Percentiles rank a stretch among this genome's conserved stretches.
phyloP scores from a whole-genome alignment of 2,888 invertebrate genomes.

The Ectemnius cavifrons region DNA sequence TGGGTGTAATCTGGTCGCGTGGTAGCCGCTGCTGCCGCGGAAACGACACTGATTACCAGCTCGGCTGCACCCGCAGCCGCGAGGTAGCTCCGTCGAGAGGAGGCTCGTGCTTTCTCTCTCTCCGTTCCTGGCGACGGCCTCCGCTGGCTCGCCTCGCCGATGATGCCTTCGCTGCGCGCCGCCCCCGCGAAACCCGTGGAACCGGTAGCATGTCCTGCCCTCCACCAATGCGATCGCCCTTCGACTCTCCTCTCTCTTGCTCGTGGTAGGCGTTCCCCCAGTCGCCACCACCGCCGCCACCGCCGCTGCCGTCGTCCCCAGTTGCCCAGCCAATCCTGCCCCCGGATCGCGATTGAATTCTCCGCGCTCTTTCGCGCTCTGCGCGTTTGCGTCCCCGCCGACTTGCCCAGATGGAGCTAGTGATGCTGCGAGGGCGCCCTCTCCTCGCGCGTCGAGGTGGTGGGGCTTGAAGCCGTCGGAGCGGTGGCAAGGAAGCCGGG shows the following conservation, averaged over 20 bases:
- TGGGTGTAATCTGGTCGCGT: conserved; percentile 66
- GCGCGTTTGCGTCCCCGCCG: background rate
- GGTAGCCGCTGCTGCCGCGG: conserved; percentile 75
- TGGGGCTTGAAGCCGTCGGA: conserved; percentile 20
- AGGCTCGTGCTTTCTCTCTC: conserved; percentile 39
- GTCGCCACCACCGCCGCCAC: no score
- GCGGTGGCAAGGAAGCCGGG: conserved; percentile 28
- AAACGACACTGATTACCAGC: conserved; percentile 78
- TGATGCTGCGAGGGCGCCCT: conserved; percentile 34
- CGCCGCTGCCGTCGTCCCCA: background rate
- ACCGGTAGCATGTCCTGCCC: conserved; percentile 64
- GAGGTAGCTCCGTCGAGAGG: conserved; percentile 54
- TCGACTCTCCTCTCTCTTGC: conserved; percentile 61
- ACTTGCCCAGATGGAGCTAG: conserved; percentile 3
- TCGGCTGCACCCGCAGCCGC: conserved; percentile 66
- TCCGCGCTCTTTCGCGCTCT: background rate
- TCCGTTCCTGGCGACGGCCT: conserved; percentile 48
- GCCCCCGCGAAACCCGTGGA: conserved; percentile 73
- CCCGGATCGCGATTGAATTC: background rate
- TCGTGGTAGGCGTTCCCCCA: conserved; percentile 60
- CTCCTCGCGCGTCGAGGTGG: conserved; percentile 9
- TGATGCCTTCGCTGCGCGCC: conserved; percentile 61
- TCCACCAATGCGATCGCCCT: conserved; percentile 67
- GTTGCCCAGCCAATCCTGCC: background rate
- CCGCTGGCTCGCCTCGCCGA: conserved; percentile 58